Evolutionary conservation across 2,888 invertebrate species (phyloP).

Genomic region (Ochlodes sylvanus): DNA sequence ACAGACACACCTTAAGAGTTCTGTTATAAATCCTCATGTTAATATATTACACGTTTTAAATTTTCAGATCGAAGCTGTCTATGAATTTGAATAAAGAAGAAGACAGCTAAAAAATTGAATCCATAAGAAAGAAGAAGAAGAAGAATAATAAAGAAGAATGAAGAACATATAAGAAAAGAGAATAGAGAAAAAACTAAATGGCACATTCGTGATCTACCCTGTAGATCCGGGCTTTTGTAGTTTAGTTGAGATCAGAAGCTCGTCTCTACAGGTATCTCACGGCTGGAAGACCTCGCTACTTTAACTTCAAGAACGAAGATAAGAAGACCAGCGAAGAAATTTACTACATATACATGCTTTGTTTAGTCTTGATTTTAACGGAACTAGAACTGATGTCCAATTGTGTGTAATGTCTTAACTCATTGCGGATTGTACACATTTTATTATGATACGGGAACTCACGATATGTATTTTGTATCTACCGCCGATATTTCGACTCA

Average conservation of each 20-base stretch:
- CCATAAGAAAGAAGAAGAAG: conserved; percentile 44
- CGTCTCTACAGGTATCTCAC: conserved; percentile 99
- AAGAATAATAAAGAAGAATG: conserved; percentile 46
- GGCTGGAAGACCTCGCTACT: conserved; percentile 95
- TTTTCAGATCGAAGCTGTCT: background rate
- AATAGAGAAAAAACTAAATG: conserved; percentile 64
- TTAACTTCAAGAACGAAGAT: conserved; percentile 46
- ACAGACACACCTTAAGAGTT: too few relatives aligned
- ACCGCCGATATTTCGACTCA: too few relatives aligned
- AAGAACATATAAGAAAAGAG: conserved; percentile 40
- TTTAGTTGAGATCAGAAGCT: conserved; percentile 97
- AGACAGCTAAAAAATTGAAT: conserved; percentile 31
- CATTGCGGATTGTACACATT: too few relatives aligned
- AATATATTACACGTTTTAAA: too few relatives aligned
- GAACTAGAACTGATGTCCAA: too few relatives aligned
- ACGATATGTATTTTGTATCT: too few relatives aligned
- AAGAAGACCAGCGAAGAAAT: conserved; percentile 14
- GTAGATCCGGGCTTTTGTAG: conserved; percentile 99
- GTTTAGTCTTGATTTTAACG: too few relatives aligned
- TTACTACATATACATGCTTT: background rate
- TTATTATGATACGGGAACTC: too few relatives aligned
- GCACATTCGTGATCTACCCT: conserved; percentile 99
- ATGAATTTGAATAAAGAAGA: conserved; percentile 13
- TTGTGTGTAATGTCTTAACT: too few relatives aligned
- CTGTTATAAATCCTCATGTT: too few relatives aligned